Base-by-base conservation (phyloP, 2,888 invertebrate species). In the Sthenelais limicola region DNA sequence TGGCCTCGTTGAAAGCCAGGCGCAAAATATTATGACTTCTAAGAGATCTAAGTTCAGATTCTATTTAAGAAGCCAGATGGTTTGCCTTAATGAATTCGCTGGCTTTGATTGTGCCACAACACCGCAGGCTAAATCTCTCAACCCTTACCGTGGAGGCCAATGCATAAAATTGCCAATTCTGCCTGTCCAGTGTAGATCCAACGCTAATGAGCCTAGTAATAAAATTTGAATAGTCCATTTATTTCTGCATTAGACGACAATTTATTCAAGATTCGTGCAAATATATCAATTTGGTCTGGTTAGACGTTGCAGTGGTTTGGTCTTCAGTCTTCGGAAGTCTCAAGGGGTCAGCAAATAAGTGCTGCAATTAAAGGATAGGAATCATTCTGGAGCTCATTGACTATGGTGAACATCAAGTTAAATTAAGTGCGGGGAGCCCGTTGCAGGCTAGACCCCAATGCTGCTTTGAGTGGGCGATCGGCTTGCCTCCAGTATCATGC, bases 181-280 rank as follows among this genome's bases (percentile, higher is more conserved):
- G 38, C 24, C 62, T 62, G 62, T 62, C 62, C 38, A n/a, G 26
- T 7, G 38, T 21, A 21, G 38, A 38, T 62, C 51, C 68, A 9
- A 30, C 38, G 4, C 35, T 71, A 58, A 71, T 71, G 58, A 71
- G 26, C 30, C 28, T 30, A 12, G 28, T 71, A 71, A 71, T 71
- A 47, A 58, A 58, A 71, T 71, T 71, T 38, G 48, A 71, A 51
- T 38, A 47, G 48, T 30, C 56, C 71, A 71, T 71, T 71, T 71
- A 71, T 71, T 71, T 62, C 32, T 71, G 58, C 32, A 71, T 71
- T 71, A 71, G 71, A 62, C 26, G 32, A 47, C 71, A 71, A 71
- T 71, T 58, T 58, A 62, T 71, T 71, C 35, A 58, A 71, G 58
- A 62, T 70, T 54, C 30, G 51, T 26, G 70, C 38, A 70, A 70